phyloP scores from a whole-genome alignment of 1,140 invertebrate species.

The Drosophila quadrilineata region DNA sequence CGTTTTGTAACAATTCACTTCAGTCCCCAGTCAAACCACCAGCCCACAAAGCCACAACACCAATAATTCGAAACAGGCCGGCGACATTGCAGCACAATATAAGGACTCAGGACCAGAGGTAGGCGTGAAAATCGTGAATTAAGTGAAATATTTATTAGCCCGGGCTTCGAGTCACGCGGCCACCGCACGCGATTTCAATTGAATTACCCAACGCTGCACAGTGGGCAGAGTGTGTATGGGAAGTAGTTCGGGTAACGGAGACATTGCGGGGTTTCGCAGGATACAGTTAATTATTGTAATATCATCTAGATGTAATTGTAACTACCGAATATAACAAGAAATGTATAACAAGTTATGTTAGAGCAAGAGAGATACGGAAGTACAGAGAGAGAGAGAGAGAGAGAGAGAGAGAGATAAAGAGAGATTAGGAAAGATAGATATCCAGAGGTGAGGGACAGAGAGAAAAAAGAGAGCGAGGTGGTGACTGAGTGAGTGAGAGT shows the following conservation, averaged over 20 bases:
- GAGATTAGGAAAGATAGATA: too few relatives aligned
- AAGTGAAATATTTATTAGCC: constrained; percentile 79
- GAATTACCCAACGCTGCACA: constrained; percentile 35
- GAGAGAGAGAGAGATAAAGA: too few relatives aligned
- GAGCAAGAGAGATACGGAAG: background rate
- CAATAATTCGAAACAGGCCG: constrained; percentile 4
- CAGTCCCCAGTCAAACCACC: background rate
- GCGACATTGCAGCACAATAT: background rate
- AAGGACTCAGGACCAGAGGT: constrained; percentile 19
- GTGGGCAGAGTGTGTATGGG: background rate
- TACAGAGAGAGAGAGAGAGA: background rate
- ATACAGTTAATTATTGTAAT: constrained; percentile 38
- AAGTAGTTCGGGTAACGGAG: background rate
- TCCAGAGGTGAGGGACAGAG: background rate
- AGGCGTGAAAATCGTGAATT: constrained; percentile 73
- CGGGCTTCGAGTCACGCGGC: constrained; percentile 65
- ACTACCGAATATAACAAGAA: constrained; percentile 2
- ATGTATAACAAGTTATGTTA: background rate
- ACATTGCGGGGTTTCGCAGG: background rate
- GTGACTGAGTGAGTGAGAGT: too few relatives aligned
- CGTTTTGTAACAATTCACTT: constrained; percentile 76
- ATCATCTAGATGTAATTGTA: constrained; percentile 18
- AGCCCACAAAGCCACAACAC: constrained; percentile 3
- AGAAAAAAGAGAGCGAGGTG: background rate
- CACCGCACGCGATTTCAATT: constrained; percentile 66